Percentiles rank a stretch among this genome's conserved stretches.
Evolutionary conservation across 2,888 invertebrate species (phyloP).

Genomic region (Actias luna): DNA sequence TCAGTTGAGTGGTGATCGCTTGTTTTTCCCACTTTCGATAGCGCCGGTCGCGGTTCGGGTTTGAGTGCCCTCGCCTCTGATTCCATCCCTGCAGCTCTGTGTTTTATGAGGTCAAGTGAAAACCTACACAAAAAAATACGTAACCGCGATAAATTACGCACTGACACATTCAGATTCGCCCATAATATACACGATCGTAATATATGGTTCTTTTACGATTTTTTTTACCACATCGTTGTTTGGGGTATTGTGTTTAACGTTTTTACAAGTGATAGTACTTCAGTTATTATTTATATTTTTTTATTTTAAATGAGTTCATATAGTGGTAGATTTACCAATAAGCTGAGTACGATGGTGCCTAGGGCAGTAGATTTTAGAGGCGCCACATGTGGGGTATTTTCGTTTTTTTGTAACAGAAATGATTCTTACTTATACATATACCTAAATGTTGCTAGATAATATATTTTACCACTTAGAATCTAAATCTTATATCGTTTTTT

Average conservation of each 20-base stretch:
- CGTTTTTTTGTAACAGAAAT: too few relatives aligned
- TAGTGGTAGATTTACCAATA: not conserved
- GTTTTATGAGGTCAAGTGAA: constrained; percentile 80
- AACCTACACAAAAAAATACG: constrained; percentile 76
- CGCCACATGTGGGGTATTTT: too few relatives aligned
- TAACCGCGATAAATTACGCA: constrained; percentile 77
- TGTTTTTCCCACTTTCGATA: constrained; percentile 79
- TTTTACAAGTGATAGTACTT: constrained; percentile 10
- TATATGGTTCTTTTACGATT: constrained; percentile 71
- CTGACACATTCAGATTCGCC: constrained; percentile 80
- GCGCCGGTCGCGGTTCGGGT: constrained; percentile 58
- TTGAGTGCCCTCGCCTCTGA: constrained; percentile 67
- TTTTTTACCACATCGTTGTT: constrained; percentile 37
- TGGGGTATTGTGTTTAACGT: constrained; percentile 24
- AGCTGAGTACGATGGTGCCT: too few relatives aligned
- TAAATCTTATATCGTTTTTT: too few relatives aligned
- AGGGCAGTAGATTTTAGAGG: too few relatives aligned
- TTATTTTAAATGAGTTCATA: not conserved
- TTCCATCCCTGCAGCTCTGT: constrained; percentile 70
- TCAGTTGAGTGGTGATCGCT: constrained; percentile 78
- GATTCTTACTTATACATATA: too few relatives aligned
- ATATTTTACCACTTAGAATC: too few relatives aligned
- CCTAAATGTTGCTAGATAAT: too few relatives aligned
- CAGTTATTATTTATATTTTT: constrained; percentile 5
- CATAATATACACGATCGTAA: constrained; percentile 76